Evolutionary conservation across 2,888 invertebrate species (phyloP).

Genomic region (Oligia latruncula): DNA sequence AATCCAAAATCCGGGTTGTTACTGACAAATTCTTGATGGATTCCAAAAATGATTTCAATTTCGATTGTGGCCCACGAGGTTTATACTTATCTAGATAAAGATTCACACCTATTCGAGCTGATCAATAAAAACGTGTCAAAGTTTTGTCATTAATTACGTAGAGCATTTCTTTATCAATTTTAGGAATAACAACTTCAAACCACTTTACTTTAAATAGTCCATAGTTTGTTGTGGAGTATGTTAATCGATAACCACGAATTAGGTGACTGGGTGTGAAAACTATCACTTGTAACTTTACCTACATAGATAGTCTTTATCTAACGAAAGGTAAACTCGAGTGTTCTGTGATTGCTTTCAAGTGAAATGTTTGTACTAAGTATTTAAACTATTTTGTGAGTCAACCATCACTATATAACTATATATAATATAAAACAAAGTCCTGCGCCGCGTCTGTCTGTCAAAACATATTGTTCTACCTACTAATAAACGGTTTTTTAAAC

Average conservation of each 20-base stretch:
- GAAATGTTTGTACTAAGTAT: slow-evolving; percentile 10
- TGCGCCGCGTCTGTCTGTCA: not conserved
- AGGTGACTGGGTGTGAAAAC: slow-evolving; percentile 45
- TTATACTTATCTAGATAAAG: no score
- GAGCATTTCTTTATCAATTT: not conserved
- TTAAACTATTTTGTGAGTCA: slow-evolving; percentile 14
- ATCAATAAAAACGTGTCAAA: not conserved
- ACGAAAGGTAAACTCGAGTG: slow-evolving; percentile 44
- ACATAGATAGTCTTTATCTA: slow-evolving; percentile 56
- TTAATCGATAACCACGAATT: slow-evolving; percentile 43
- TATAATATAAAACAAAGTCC: not conserved
- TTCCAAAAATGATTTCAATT: not conserved
- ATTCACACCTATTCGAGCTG: not conserved
- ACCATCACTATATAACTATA: not conserved
- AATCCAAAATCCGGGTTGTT: not conserved
- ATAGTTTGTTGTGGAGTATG: slow-evolving; percentile 30
- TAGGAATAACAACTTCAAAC: slow-evolving; percentile 26
- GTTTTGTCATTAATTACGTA: not conserved
- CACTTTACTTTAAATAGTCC: slow-evolving; percentile 35
- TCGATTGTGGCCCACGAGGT: not conserved
- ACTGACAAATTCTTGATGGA: not conserved
- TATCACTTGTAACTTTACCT: slow-evolving; percentile 43
- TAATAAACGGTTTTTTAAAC: no score
- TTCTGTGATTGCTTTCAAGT: slow-evolving; percentile 15
- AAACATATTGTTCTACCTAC: not conserved